Evolutionary conservation across 2,797 vertebrate genomes (phyloP), one percentile per base, ranked within the genome.

Genomic region (Crax fasciolata): DNA sequence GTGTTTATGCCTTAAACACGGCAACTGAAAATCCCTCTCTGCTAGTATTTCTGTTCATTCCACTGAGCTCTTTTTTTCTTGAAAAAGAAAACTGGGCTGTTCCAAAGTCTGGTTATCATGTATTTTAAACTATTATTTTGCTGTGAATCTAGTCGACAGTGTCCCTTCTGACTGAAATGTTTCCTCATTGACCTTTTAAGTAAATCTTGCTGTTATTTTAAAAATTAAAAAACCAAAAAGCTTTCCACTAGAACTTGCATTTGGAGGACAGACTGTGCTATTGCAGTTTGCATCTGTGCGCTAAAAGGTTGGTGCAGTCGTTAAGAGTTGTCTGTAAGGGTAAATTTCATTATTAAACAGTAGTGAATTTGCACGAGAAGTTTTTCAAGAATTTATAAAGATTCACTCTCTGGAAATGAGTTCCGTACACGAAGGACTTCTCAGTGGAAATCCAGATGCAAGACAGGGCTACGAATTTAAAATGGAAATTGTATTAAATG

Each of bases 11-110:
- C 92, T 79, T 87, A 91, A 85, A 91, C 28, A 78, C 0, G 13
- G 65, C 76, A 95, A n/a, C 67, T 89, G 84, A 88, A 80, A 51
- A 49, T 86, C 91, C 84, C 84, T 90, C 25, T 95, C 79, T 89
- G 84, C 73, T 94, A 84, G 89, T 80, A 72, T 23, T 90, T 49
- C n/a, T 88, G 15, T 44, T 86, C 41, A 71, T 41, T 27, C 62
- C 81, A 54, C 70, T 70, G 59, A 92, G 66, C 35, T 84, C 43
- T 87, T 78, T 74, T 57, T 58, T 90, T 54, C 70, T 70, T 72
- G 20, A 58, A 83, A 63, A 83, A 80, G 57, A 71, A 86, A 86
- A 72, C 5, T 4, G 24, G 54, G 54, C 70, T 90, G 44, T 76
- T 88, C 77, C 59, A 59, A 90, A 95, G 44, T 72, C 62, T 86